Base-by-base conservation (phyloP, 2,888 invertebrate species). In the Bimastos eiseni region DNA sequence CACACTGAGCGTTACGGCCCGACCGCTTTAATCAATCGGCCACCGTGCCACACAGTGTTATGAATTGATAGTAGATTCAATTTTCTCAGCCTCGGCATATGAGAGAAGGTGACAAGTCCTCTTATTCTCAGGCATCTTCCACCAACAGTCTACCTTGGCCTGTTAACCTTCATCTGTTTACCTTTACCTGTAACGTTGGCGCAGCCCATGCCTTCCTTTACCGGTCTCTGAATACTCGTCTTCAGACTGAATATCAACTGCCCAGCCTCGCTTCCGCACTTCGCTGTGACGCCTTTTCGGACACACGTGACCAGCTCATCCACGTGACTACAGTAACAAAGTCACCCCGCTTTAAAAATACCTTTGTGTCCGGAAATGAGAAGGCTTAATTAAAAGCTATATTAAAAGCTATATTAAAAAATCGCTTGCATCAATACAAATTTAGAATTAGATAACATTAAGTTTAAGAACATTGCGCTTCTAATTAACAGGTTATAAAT, bases 231-330 rank as follows among this genome's bases (percentile, higher is more conserved):
- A 24, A 86, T 86, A 5, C 36, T 86, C 19, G 86, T 86, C 36
- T 86, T 34, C 1, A 86, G 86, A 33, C 24, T 86, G 86, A 86
- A 86, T 6, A 86, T 86, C 86, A 86, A 24, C 37, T 86, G 34
- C 3, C 86, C 86, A 33, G 86, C 86, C n/a, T 86, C 86, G 36
- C 36, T 86, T 34, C 86, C 86, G 17, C 86, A 86, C 19, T 15
- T 21, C 34, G 0, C 21, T 11, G 36, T 86, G 36, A 86, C 86
- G 86, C 86, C 86, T 36, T 86, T 24, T 36, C 86, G 86, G 21
- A 86, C 86, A 36, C 86, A 86, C 37, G 86, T 36, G 86, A 86
- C 86, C 86, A 86, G 86, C 37, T 86, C 86, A 17, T 86, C 86
- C 86, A 86, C 86, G 86, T 86, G 86, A 86, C 86, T 86, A 24